Evolutionary conservation across 2,888 invertebrate genomes (phyloP).

Genomic region (Pseudococcus longispinus): DNA sequence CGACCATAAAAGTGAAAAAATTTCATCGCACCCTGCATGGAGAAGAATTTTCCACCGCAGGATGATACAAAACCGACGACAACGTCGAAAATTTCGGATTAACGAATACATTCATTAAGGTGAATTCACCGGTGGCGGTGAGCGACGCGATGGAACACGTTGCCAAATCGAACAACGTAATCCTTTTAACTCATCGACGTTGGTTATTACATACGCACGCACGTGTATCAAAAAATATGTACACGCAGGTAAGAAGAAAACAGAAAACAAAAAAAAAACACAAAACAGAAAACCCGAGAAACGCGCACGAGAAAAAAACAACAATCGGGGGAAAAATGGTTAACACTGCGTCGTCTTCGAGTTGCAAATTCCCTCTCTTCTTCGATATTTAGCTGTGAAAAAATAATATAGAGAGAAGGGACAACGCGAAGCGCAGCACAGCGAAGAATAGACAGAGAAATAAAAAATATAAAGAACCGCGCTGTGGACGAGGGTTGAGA

Average conservation of each 20-base stretch:
- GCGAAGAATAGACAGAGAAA: background rate
- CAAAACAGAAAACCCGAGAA: background rate
- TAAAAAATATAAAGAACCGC: background rate
- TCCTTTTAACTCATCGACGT: background rate
- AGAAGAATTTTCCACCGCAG: background rate
- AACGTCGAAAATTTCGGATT: background rate
- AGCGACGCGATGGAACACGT: background rate
- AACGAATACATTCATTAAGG: background rate
- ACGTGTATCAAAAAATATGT: background rate
- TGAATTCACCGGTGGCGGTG: background rate
- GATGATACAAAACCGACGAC: background rate
- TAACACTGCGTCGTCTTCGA: background rate
- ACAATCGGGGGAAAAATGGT: background rate
- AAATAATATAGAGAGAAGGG: background rate
- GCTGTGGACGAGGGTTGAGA: constrained; percentile 50
- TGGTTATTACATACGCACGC: background rate
- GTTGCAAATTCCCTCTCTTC: constrained; percentile 18
- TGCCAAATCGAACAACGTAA: constrained; percentile 1
- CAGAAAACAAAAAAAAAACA: background rate
- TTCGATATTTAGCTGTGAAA: background rate
- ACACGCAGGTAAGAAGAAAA: background rate
- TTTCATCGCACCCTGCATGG: too few relatives aligned
- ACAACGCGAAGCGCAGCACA: background rate
- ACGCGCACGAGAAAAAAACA: background rate
- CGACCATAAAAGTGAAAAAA: background rate